Conservation (phyloP, 2,888 invertebrate genomes). For the Tachystola acroxantha region DNA sequence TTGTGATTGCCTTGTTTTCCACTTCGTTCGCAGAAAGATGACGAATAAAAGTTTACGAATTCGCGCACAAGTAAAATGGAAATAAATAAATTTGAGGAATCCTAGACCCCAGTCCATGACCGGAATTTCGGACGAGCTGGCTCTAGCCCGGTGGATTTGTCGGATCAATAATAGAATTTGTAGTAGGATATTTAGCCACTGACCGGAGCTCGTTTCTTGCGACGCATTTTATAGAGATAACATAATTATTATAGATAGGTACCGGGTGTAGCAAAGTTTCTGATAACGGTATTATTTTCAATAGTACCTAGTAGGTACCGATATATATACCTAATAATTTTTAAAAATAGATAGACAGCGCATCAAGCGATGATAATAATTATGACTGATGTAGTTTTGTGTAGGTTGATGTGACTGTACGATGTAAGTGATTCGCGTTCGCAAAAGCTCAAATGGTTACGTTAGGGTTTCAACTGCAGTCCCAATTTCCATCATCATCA, state of each 20-base stretch:
- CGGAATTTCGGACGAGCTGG: background rate
- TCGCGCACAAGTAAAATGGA: conserved; percentile 21
- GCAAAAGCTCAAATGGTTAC: no score
- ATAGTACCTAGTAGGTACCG: no score
- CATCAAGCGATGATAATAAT: no score
- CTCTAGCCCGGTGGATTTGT: conserved; percentile 1
- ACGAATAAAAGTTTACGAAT: conserved; percentile 49
- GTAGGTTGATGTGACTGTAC: no score
- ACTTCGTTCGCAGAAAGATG: conserved; percentile 47
- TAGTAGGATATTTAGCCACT: conserved; percentile 2
- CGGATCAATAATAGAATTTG: conserved; percentile 8
- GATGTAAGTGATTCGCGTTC: no score
- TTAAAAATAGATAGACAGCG: no score
- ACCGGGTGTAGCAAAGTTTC: no score
- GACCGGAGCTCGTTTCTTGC: background rate
- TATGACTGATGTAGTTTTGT: no score
- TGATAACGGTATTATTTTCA: no score
- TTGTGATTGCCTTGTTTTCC: conserved; percentile 67
- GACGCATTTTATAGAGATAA: background rate
- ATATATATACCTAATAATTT: no score
- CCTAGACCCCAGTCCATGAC: conserved; percentile 10
- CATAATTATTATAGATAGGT: background rate
- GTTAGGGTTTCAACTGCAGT: no score
- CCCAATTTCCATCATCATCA: no score
- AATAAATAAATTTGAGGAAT: conserved; percentile 13